phyloP scores from a whole-genome alignment of 2,888 invertebrate genomes.

The Leptinotarsa juncta region DNA sequence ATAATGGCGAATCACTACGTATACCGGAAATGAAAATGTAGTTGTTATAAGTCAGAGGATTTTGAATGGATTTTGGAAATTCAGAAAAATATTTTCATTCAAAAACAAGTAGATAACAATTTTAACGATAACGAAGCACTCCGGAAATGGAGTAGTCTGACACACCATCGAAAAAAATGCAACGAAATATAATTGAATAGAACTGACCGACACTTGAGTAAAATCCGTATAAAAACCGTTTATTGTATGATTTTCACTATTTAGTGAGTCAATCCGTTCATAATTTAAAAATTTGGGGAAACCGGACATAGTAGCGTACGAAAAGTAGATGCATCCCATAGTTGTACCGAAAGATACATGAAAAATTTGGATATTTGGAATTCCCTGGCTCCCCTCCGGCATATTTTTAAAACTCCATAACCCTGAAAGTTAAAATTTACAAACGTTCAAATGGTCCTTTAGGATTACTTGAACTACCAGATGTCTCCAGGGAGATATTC shows the following conservation, averaged over 20 bases:
- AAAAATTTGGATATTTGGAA: constrained; percentile 4
- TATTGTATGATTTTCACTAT: too few relatives aligned
- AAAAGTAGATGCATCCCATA: constrained; percentile 39
- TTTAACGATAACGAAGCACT: constrained; percentile 17
- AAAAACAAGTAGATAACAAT: constrained; percentile 22
- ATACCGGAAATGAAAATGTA: constrained; percentile 16
- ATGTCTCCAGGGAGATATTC: background rate
- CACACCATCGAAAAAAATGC: constrained; percentile 9
- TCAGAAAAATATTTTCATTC: constrained; percentile 5
- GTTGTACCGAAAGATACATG: constrained; percentile 33
- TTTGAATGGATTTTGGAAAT: constrained; percentile 18
- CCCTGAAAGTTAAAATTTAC: background rate
- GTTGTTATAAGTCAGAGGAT: constrained; percentile 13
- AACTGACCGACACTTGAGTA: too few relatives aligned
- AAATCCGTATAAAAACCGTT: background rate
- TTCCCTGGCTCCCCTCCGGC: background rate
- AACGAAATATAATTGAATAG: too few relatives aligned
- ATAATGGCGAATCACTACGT: constrained; percentile 18
- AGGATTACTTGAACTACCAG: background rate
- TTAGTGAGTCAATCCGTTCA: too few relatives aligned
- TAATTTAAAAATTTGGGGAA: constrained; percentile 4
- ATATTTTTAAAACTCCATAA: background rate
- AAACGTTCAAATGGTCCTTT: background rate
- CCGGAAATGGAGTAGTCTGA: constrained; percentile 19
- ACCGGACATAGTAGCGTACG: constrained; percentile 45